Base-by-base conservation (phyloP, 1,140 invertebrate species). In the Musca vetustissima region DNA sequence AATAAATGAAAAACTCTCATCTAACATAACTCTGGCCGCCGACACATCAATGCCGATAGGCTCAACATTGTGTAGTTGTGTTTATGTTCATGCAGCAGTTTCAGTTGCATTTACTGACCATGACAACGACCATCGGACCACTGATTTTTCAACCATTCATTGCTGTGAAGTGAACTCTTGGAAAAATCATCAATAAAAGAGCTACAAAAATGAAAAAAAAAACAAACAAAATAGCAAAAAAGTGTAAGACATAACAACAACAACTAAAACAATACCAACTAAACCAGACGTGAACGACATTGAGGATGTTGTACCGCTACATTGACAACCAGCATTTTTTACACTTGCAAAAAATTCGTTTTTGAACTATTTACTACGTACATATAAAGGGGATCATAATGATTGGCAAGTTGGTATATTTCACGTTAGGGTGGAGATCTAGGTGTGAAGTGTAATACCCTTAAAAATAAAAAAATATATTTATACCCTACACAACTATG, bases 211-310 rank as follows among this genome's bases (percentile, higher is more conserved):
- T 4, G 28, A 4, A 43, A 2, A 43, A 43, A 43, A n/a, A n/a
- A n/a, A 32, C 28, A 32, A 32, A 32, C 28, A 9, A 32, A 32
- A 32, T 9, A 32, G 4, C 28, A 32, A 9, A 32, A 32, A 32
- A 32, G 4, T 32, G 28, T 32, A 32, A 32, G 9, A 32, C 3
- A 32, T 32, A 32, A n/a, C n/a, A n/a, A 28, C 28, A 28, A 28
- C 8, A 28, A 28, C 28, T 4, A 43, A 43, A 43, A 43, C 36
- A 43, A 6, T 13, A 43, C 4, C 36, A 61, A 61, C 57, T 21
- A 61, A 43, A 61, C 57, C 57, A 61, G 57, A 61, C 57, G 17
- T 36, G 15, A 61, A 61, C 57, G 57, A 61, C 57, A 61, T 61
- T 61, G 57, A 61, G 57, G 57, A 61, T 61, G 57, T 61, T 61